Base-by-base conservation (phyloP, 2,113 vertebrate genomes). In the Megaleporinus macrocephalus region DNA sequence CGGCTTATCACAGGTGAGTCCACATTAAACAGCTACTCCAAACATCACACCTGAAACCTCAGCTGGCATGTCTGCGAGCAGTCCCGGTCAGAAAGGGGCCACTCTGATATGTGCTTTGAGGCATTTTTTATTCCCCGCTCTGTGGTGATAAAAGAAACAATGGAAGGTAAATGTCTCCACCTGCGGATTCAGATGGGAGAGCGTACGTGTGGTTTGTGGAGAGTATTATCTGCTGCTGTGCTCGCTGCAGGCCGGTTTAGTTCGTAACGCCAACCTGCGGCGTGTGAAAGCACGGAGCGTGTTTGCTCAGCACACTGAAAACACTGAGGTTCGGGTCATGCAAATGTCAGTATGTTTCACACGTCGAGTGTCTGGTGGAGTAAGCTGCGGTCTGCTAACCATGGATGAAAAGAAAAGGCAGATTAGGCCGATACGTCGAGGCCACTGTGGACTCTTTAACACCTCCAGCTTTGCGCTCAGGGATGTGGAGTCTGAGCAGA, bases 1-100 rank as follows among this genome's bases (percentile, higher is more conserved):
- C 0, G 97, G 97, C 59, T 87, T 99, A 86, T 99, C 97, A 12
- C 97, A 99, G 97, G 97, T 97, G 93, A 3, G 94, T 89, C 15
- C 53, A 22, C 6, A 55, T 16, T 36, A 9, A 20, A 36, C 22
- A 47, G 15, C 63, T 66, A 44, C 22, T 29, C 13, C 27, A 11
- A 13, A 53, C 36, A 26, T 41, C n/a, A 59, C 57, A 68, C 22
- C n/a, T 27, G 47, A 49, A 18, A 22, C 10, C 29, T 75, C 16
- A 41, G 18, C 33, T 57, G 29, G 80, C 36, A 55, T 9, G 41
- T 22, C 44, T 47, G 27, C 10, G 22, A 1, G 70, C 77, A 75
- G 51, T 7, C 72, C 63, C 70, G 79, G 82, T 86, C 72, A 80
- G 57, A 71, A 30, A 16, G n/a, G 29, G 78, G 78, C 6, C 78